Conservation (phyloP, 2,888 invertebrate genomes). For the Abrostola tripartita region DNA sequence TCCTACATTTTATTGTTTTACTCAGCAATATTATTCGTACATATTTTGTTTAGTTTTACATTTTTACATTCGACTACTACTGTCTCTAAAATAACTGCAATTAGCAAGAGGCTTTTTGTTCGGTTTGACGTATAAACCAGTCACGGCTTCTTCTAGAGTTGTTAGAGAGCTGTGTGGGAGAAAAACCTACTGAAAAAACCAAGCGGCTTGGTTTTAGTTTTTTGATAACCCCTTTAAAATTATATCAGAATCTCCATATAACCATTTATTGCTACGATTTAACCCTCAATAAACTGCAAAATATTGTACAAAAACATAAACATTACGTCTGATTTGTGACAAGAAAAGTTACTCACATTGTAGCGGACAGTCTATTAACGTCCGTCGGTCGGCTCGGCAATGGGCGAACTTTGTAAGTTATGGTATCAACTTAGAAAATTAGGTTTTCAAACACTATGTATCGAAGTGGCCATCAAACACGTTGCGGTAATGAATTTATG, state of each 20-base stretch:
- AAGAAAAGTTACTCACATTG: constrained; percentile 41
- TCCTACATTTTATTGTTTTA: no score
- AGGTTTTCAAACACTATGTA: constrained; percentile 39
- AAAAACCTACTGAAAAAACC: no score
- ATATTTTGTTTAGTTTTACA: no score
- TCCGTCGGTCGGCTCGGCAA: constrained; percentile 13
- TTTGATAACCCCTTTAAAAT: neutral
- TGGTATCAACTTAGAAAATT: constrained; percentile 37
- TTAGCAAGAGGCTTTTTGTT: no score
- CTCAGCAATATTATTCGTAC: no score
- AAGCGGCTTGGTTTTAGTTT: no score
- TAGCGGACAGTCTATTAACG: constrained; percentile 39
- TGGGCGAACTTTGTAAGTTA: constrained; percentile 46
- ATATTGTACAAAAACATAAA: constrained; percentile 43
- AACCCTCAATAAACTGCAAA: constrained; percentile 32
- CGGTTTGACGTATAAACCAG: no score
- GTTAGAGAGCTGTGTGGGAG: no score
- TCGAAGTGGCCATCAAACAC: constrained; percentile 23
- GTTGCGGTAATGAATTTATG: constrained; percentile 5
- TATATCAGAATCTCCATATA: neutral
- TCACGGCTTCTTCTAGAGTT: no score
- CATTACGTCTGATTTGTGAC: constrained; percentile 47
- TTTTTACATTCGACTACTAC: no score
- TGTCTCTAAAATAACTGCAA: no score
- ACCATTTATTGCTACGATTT: constrained; percentile 11